These are phyloP conservation scores for Drosophila mulleri DNA, from an alignment of 2,888 invertebrate species.

Conservation along the genomic window DNA sequence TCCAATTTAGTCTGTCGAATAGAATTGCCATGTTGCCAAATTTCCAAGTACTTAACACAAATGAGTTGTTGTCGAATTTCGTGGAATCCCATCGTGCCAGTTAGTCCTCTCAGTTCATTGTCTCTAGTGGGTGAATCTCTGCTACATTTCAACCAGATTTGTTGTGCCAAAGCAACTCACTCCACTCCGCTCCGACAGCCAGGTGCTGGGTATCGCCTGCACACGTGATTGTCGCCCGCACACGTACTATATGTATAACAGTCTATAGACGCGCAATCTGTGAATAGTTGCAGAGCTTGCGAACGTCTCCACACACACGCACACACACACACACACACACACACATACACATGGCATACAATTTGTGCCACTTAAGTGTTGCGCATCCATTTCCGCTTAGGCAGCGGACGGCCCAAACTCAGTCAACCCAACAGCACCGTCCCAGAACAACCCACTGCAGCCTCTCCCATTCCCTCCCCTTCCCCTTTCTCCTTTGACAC, in stretches of 20 bases:
- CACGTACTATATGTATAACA: conserved; percentile 19
- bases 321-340: no score
- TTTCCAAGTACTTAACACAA: neutral
- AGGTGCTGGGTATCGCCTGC: conserved; percentile 35
- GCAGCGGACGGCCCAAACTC: conserved; percentile 22
- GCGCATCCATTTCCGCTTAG: conserved; percentile 79
- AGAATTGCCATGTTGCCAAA: neutral
- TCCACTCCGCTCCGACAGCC: neutral
- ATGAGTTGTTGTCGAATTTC: conserved; percentile 8
- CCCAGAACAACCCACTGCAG: neutral
- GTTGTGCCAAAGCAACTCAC: neutral
- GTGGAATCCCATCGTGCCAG: no score
- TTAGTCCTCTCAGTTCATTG: conserved; percentile 6
- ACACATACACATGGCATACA: conserved; percentile 60
- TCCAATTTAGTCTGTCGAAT: neutral
- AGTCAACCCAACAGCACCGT: neutral
- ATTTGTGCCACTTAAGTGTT: conserved; percentile 80
- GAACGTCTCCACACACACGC: conserved; percentile 38
- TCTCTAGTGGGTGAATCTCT: conserved; percentile 22
- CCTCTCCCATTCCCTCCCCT: neutral
- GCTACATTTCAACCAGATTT: conserved; percentile 5
- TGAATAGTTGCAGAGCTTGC: conserved; percentile 48
- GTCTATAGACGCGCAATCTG: conserved; percentile 28
- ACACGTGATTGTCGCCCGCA: conserved; percentile 19
- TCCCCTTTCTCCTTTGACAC: neutral